Evolutionary conservation across 2,113 vertebrate genomes (phyloP).

Genomic region (Coracopsis vasa): DNA sequence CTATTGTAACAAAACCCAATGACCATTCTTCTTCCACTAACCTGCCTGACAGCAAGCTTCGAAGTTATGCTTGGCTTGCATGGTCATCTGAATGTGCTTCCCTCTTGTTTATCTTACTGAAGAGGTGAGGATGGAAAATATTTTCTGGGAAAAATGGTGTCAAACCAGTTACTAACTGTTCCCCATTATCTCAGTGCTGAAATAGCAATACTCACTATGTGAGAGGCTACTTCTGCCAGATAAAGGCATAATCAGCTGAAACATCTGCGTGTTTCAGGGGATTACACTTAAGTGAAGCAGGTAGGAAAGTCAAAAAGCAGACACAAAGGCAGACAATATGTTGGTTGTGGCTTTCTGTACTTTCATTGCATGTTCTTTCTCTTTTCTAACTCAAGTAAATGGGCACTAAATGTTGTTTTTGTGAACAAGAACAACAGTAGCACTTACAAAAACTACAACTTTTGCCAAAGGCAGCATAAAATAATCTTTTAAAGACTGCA

Average conservation of each 20-base stretch:
- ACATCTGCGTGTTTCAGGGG: not conserved
- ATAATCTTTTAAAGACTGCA: not conserved
- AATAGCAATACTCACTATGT: not conserved
- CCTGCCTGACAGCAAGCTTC: not conserved
- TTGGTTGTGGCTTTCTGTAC: not conserved
- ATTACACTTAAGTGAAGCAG: not conserved
- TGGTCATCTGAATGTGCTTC: not conserved
- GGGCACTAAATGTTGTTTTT: not conserved
- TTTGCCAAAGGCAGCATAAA: not conserved
- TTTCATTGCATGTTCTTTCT: not conserved
- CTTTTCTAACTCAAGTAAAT: constrained; percentile 18
- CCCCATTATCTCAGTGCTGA: not conserved
- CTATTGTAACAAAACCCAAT: not conserved
- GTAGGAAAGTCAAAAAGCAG: not conserved
- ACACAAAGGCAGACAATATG: not conserved
- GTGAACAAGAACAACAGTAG: not conserved
- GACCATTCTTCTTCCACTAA: not conserved
- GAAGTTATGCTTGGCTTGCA: not conserved
- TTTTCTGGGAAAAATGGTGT: not conserved
- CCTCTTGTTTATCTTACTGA: not conserved
- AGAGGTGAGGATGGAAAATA: not conserved
- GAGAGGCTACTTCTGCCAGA: not conserved
- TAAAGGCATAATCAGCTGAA: not conserved
- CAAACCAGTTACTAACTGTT: not conserved
- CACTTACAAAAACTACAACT: not conserved